Evolutionary conservation across 2,888 invertebrate species (phyloP).

Genomic region (Cephonodes hylas): DNA sequence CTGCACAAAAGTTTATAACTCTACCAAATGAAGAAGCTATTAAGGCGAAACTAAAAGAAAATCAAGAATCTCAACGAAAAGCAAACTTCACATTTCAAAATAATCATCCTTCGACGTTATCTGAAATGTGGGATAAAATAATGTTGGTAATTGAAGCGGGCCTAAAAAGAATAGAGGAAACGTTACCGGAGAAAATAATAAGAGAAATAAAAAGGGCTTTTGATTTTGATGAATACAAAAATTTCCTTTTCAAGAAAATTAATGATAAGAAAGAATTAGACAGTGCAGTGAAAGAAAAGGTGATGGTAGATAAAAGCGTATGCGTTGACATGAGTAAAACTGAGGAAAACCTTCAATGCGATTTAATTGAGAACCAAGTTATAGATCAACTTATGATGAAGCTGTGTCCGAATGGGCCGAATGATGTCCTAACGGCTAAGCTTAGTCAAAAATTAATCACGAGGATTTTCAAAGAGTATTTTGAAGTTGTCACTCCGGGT

Average conservation of each 20-base stretch:
- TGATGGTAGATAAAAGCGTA: slow-evolving; percentile 23
- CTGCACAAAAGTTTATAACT: slow-evolving; percentile 34
- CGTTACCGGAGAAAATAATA: slow-evolving; percentile 51
- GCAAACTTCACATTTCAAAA: slow-evolving; percentile 31
- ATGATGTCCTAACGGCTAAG: background rate
- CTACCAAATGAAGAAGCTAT: slow-evolving; percentile 46
- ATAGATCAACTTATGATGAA: slow-evolving; percentile 55
- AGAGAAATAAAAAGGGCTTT: slow-evolving; percentile 46
- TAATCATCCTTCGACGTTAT: slow-evolving; percentile 33
- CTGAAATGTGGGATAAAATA: slow-evolving; percentile 56
- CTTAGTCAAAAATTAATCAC: slow-evolving; percentile 24
- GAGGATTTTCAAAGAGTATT: slow-evolving; percentile 37
- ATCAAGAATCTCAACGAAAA: slow-evolving; percentile 32
- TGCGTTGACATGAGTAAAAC: slow-evolving; percentile 16
- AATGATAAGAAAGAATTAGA: background rate
- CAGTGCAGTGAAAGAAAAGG: background rate
- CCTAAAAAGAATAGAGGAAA: slow-evolving; percentile 53
- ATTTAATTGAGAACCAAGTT: slow-evolving; percentile 47
- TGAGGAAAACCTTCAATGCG: slow-evolving; percentile 50
- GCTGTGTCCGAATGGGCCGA: slow-evolving; percentile 35
- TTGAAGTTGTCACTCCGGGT: slow-evolving; percentile 41
- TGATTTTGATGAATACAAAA: slow-evolving; percentile 20
- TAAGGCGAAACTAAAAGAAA: slow-evolving; percentile 39
- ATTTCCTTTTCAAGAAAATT: background rate
- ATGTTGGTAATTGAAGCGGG: slow-evolving; percentile 48